Evolutionary conservation across 2,888 invertebrate genomes (phyloP).

Genomic region (Cyrtodaria siliqua): DNA sequence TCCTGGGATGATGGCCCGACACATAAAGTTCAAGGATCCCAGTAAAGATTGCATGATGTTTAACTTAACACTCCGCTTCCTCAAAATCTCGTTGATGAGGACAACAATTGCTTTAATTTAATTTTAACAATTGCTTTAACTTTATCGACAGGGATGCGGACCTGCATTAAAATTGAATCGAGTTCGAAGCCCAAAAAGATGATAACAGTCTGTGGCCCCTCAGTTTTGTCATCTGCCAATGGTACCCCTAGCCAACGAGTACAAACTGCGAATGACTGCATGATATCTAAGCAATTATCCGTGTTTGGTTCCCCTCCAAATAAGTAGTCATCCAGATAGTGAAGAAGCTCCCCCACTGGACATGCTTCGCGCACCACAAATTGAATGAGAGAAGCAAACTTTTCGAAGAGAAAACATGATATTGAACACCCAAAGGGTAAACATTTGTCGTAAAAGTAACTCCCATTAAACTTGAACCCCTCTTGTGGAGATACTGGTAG

Average conservation of each 20-base stretch:
- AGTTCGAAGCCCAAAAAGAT: conserved; percentile 26
- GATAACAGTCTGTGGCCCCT: conserved; percentile 25
- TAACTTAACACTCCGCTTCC: too few relatives aligned
- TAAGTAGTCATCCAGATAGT: too few relatives aligned
- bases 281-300: background rate
- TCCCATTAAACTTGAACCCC: conserved; percentile 25
- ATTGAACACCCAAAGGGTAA: conserved; percentile 49
- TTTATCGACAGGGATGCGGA: conserved; percentile 14
- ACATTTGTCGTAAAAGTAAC: conserved; percentile 33
- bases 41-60: too few relatives aligned
- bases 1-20: conserved; percentile 23
- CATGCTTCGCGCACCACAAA: too few relatives aligned
- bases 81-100: background rate
- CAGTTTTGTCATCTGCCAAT: too few relatives aligned
- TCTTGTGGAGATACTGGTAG: too few relatives aligned
- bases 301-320: too few relatives aligned
- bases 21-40: conserved; percentile 33
- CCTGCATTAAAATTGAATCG: conserved; percentile 30
- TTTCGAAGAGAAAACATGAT: conserved; percentile 34
- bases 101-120: too few relatives aligned
- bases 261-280: background rate
- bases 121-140: too few relatives aligned
- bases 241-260: too few relatives aligned
- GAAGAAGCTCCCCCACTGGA: too few relatives aligned
- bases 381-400: too few relatives aligned